Conservation (phyloP, 2,888 invertebrate species). For the Caenorhabditis sp. region DNA sequence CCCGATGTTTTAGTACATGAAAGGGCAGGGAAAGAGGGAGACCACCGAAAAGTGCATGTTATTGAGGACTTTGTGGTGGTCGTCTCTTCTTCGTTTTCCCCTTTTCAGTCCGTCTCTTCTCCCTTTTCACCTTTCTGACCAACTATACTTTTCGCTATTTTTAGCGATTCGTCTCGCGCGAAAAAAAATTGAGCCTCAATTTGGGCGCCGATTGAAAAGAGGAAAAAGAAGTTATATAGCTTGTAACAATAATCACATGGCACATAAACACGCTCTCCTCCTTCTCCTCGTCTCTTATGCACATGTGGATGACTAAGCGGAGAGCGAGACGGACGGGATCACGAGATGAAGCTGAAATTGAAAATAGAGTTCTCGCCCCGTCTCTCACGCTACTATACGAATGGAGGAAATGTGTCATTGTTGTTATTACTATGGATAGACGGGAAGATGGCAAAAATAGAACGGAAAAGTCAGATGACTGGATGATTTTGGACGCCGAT, state of each 20-base stretch:
- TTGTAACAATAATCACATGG: constrained; percentile 40
- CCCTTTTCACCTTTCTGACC: neutral
- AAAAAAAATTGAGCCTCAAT: constrained; percentile 1
- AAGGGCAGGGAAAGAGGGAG: neutral
- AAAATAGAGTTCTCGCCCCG: neutral
- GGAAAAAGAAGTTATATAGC: constrained; percentile 20
- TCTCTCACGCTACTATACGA: constrained; percentile 28
- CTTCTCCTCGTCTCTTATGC: too few relatives aligned
- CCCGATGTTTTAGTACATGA: too few relatives aligned
- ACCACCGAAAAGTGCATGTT: constrained; percentile 28
- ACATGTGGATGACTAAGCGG: constrained; percentile 29
- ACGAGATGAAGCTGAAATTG: constrained; percentile 9
- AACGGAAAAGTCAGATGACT: constrained; percentile 10
- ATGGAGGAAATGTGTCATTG: constrained; percentile 26
- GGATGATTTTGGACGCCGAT: neutral
- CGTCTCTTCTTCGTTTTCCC: neutral
- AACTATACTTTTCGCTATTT: constrained; percentile 39
- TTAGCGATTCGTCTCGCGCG: too few relatives aligned
- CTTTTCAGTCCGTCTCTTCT: constrained; percentile 6
- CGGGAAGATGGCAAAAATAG: neutral
- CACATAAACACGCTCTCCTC: neutral
- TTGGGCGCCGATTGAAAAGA: neutral
- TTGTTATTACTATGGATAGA: too few relatives aligned
- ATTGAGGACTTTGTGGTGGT: constrained; percentile 11
- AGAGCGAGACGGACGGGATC: constrained; percentile 9